Base-by-base conservation (phyloP, 2,113 vertebrate genomes). In the Hyperopisus bebe region DNA sequence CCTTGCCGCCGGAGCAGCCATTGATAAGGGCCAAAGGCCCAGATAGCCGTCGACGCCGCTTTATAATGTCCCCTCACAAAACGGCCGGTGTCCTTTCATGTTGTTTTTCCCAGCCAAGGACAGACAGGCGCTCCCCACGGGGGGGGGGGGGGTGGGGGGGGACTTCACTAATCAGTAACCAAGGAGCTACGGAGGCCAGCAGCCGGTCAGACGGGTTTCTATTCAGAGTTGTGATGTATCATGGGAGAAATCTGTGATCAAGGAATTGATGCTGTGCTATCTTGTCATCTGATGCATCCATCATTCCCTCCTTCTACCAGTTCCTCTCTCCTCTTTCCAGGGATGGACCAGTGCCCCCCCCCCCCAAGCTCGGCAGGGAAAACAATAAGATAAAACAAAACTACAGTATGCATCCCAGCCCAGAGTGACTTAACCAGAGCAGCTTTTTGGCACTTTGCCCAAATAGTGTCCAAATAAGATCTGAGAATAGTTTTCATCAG, bases 91-190 rank as follows among this genome's bases (percentile, higher is more conserved):
- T 89, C 93, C 96, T 97, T 97, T 98, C 94, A 97, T 97, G 97
- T 97, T 95, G 94, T 93, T 96, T 97, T 97, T 95, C 74, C 95
- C 95, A 96, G 96, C 95, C 97, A 97, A 98, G 97, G 97, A 97
- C 97, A 96, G 95, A 95, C 96, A 96, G 95, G 90, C 93, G 93
- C 94, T 93, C 92, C 94, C 90, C 93, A 93, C 94, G 91, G 92
- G 93, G 13, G 93, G 84, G 86, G 27, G 92, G 1, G 93, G 83
- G 86, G 47, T 92, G 92, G 93, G 19, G 93, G 83, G 87, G 3
- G 13, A 90, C 94, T 95, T 96, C 93, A 96, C 96, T 97, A 97
- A 97, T 97, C 95, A 98, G 97, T 98, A 97, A 97, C 97, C 95
- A 93, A 91, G 92, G 92, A 95, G 95, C 94, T 95, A 93, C 95